A percentile compares a stretch with the other conserved stretches of the same genome.
Evolutionary conservation across 2,888 invertebrate species (phyloP).

Genomic region (Agrypnus murinus): DNA sequence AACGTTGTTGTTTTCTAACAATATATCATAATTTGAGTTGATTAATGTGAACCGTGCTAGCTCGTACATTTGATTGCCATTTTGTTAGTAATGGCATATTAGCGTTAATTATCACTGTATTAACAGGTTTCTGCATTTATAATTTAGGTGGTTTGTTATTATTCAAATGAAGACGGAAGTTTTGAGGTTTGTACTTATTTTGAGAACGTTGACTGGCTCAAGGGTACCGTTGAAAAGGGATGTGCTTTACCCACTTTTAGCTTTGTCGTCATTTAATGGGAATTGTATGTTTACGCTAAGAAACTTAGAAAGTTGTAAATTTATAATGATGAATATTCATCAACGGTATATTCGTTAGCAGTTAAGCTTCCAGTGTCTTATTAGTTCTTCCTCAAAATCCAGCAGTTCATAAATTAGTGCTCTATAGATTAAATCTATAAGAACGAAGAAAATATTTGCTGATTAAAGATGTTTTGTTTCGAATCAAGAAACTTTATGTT

Average conservation of each 20-base stretch:
- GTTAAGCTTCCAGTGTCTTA: conserved; percentile 38
- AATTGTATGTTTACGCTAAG: conserved; percentile 46
- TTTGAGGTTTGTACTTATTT: conserved; percentile 36
- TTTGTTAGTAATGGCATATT: conserved; percentile 21
- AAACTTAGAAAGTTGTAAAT: conserved; percentile 50
- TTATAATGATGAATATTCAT: conserved; percentile 49
- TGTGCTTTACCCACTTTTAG: conserved; percentile 40
- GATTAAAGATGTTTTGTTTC: too few relatives aligned
- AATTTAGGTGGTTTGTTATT: conserved; percentile 18
- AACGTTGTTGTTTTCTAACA: conserved; percentile 12
- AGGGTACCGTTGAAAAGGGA: conserved; percentile 14
- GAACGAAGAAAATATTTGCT: background rate
- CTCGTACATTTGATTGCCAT: conserved; percentile 19
- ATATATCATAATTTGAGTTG: background rate
- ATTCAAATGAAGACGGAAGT: conserved; percentile 28
- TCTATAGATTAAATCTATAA: conserved; percentile 2
- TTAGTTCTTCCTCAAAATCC: conserved; percentile 36
- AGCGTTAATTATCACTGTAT: conserved; percentile 3
- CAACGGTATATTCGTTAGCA: conserved; percentile 36
- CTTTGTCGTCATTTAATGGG: conserved; percentile 47
- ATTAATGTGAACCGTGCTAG: background rate
- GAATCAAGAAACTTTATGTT: too few relatives aligned
- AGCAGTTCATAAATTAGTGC: conserved; percentile 33
- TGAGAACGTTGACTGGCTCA: background rate
- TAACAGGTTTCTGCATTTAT: conserved; percentile 5